Base-by-base conservation (phyloP, 1,140 invertebrate genomes). In the Diorhabda elongata region DNA sequence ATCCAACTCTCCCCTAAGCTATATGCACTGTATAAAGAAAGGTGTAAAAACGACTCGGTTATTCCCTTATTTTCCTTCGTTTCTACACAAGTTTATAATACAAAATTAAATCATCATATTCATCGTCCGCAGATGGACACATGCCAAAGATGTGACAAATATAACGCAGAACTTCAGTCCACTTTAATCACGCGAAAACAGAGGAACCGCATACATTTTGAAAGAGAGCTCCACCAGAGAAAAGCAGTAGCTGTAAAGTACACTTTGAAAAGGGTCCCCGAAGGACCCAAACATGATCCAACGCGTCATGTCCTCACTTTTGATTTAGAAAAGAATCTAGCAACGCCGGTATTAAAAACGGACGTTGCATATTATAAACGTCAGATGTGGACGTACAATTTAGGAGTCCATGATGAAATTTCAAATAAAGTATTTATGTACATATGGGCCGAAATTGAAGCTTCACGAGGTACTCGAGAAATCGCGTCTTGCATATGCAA, bases 281-380 rank as follows among this genome's bases (percentile, higher is more conserved):
- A n/a, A 5, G 57, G 3, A n/a, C 26, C 57, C 4, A 3, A 7
- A 5, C 0, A 9, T 58, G 57, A 58, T 58, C 3, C 57, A 5
- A 58, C 57, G 3, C n/a, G 26, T n/a, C 4, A 26, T 42, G 62
- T 61, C 5, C 41, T 59, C 4, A 42, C 47, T 44, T 73, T 71
- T 61, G 72, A 73, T 67, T 61, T 73, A 43, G 66, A 73, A 44
- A 58, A 58, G 26, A 61, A 66, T 11, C 58, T 73, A 58, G 63
- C 69, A 4, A 71, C 66, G 6, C 72, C 69, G 8, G 57, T 58
- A 9, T 44, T 71, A 4, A 65, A 65, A 43, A 71, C 66, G 5
- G 67, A 63, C 11, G 67, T 71, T 58, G 47, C 58, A 5, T 73
- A 65, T 71, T 73, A 73, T 44, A 60, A 68, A 42, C 42, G 69